Base-by-base conservation (phyloP, 2,888 invertebrate genomes). In the Tineola bisselliella region DNA sequence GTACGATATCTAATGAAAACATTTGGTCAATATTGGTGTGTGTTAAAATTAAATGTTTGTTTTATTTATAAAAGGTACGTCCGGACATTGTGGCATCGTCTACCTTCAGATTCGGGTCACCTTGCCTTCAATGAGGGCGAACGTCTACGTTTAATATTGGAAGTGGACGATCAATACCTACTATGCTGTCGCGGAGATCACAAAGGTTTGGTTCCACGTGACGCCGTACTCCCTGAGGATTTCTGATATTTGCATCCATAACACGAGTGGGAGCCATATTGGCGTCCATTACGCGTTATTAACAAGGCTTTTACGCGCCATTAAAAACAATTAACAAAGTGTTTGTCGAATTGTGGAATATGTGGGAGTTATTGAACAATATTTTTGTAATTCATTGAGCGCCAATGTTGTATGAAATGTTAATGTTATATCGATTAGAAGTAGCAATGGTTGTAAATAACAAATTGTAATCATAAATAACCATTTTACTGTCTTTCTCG, bases 121-220 rank as follows among this genome's bases (percentile, higher is more conserved):
- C 83, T 94, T 44, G 91, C 93, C 12, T 94, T 93, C 80, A 92
- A 91, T 73, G 92, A 93, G 74, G 93, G 93, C 15, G 93, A 93
- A 72, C 88, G 90, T 52, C 84, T 94, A 57, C 90, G 91, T 63
- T 89, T 94, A 38, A 91, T 93, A 59, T 81, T 93, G 30, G 93
- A 93, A 69, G 93, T 94, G 56, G 93, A 94, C 74, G 90, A 89
- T 69, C 92, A 92, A 68, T 91, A 93, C 89, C 76, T 93, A 66
- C 79, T 94, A 62, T 94, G 94, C 75, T 92, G 92, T 69, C 84
- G 92, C 66, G 93, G 93, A 8, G 91, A 92, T 44, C 91, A 91
- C 69, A 93, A 93, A 72, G 94, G 94, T 62, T 84, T 94, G 44
- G 94, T 94, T 48, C 93, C 93, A 1, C 88, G 90, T 63, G 90